Conservation (phyloP, 2,888 invertebrate species). For the Zhuqinia jingwanae region DNA sequence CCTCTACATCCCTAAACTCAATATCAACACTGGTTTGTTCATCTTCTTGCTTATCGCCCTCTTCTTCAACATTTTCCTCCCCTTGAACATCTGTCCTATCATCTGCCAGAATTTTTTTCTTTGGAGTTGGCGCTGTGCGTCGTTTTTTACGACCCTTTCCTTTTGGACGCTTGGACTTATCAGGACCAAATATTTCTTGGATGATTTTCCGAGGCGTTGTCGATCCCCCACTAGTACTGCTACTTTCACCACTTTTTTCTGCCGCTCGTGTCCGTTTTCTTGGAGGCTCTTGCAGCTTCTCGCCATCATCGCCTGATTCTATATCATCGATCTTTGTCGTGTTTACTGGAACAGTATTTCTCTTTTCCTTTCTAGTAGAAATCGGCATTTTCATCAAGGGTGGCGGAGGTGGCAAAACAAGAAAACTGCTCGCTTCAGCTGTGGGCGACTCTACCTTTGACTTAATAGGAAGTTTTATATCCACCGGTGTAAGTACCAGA, state of each 20-base stretch:
- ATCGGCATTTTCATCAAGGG: conserved; percentile 58
- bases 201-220: conserved; percentile 60
- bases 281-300: conserved; percentile 4
- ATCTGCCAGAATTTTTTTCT: conserved; percentile 28
- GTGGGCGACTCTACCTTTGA: no score
- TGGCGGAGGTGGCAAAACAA: conserved; percentile 41
- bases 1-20: neutral
- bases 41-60: conserved; percentile 3
- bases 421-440: no score
- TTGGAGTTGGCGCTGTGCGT: conserved; percentile 4
- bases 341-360: neutral
- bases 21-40: neutral
- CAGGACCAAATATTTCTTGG: conserved; percentile 64
- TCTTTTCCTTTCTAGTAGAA: conserved; percentile 39
- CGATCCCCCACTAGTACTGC: neutral
- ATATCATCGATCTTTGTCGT: neutral
- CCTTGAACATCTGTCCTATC: neutral
- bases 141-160: conserved; percentile 53
- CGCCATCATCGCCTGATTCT: neutral
- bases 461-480: neutral
- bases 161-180: conserved; percentile 47
- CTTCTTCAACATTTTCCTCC: conserved; percentile 23
- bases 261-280: conserved; percentile 22
- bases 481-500: conserved; percentile 15
- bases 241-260: neutral